Evolutionary conservation across 2,113 vertebrate species (phyloP), one percentile per base, ranked within the genome.

Genomic region (Osmerus eperlanus): DNA sequence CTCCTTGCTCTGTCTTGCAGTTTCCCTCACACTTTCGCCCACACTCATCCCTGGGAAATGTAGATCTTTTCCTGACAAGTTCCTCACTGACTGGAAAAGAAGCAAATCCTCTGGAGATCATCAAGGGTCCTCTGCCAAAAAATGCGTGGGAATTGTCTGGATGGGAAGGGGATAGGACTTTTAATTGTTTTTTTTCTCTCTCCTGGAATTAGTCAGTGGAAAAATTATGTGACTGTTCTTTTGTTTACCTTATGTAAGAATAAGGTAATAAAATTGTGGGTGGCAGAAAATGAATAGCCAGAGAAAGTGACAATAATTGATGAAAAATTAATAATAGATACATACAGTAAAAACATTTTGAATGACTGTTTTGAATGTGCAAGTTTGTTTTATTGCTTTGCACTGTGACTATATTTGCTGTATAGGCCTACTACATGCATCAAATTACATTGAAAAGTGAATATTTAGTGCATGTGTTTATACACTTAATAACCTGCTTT

Each of bases 1-100:
- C 86, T 83, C 85, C 82, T 47, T 85, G 83, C 84, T 89, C 85
- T 51, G 81, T 81, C 81, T 89, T 75, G 78, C 78, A 79, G 88
- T 86, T 87, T 91, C 83, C 84, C 86, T 89, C 89, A 90, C 86
- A 86, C 89, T 89, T 89, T 90, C 85, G 88, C 87, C 88, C 83
- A 88, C 89, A 88, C 90, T 91, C 86, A 87, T 94, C 94, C 95
- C 94, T 96, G 95, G 94, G 94, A 96, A 96, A 96, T 94, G 92
- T 92, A 92, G 93, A 95, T 91, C 92, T 96, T 90, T 97, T 91
- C 95, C 95, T 97, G 95, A 98, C 94, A 97, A 95, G 94, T 96
- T 96, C 96, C 94, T 96, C 94, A 90, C 73, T 90, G 92, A 90
- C 93, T 94, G 94, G 93, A 95, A 95, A 93, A 94, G 93, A 94